Percentiles rank a stretch among this genome's conserved stretches.
phyloP scores from a whole-genome alignment of 2,113 vertebrate genomes.

The Gnathonemus echidnorhynchus region DNA sequence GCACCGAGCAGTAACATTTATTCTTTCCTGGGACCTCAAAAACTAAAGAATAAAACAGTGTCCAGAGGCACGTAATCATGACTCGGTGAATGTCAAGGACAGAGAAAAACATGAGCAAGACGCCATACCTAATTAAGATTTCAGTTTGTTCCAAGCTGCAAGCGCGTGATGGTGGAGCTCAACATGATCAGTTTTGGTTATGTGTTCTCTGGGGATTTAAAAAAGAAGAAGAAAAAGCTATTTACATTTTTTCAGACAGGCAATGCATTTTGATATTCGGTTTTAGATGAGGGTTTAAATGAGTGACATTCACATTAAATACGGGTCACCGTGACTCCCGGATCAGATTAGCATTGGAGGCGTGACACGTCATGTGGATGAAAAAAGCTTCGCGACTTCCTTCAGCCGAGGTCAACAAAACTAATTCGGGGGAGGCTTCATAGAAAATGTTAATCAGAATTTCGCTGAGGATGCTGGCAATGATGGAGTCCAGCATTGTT shows the following conservation, averaged over 20 bases:
- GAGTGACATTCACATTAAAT: slow-evolving; percentile 32
- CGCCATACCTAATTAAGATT: slow-evolving; percentile 54
- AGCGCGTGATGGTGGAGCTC: slow-evolving; percentile 42
- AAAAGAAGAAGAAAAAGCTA: slow-evolving; percentile 25
- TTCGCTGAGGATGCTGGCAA: not conserved
- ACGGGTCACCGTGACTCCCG: slow-evolving; percentile 39
- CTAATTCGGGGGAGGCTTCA: not conserved
- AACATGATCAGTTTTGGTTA: slow-evolving; percentile 40
- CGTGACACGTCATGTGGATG: not conserved
- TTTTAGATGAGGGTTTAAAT: slow-evolving; percentile 48
- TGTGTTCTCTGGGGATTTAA: slow-evolving; percentile 30
- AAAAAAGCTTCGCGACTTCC: not conserved
- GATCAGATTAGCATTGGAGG: slow-evolving; percentile 6
- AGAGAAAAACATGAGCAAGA: slow-evolving; percentile 42
- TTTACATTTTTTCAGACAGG: slow-evolving; percentile 33
- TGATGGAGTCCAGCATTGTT: not conserved
- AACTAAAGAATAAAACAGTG: slow-evolving; percentile 26
- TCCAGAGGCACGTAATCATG: slow-evolving; percentile 47
- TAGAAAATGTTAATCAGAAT: slow-evolving; percentile 10
- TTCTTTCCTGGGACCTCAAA: slow-evolving; percentile 47
- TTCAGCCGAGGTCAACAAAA: not conserved
- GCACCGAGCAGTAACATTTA: slow-evolving; percentile 58
- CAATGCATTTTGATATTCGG: slow-evolving; percentile 16
- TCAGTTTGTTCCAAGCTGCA: slow-evolving; percentile 51
- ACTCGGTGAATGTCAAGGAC: slow-evolving; percentile 63